Base-by-base conservation (phyloP, 2,113 vertebrate species). In the Phyllostomus discolor region DNA sequence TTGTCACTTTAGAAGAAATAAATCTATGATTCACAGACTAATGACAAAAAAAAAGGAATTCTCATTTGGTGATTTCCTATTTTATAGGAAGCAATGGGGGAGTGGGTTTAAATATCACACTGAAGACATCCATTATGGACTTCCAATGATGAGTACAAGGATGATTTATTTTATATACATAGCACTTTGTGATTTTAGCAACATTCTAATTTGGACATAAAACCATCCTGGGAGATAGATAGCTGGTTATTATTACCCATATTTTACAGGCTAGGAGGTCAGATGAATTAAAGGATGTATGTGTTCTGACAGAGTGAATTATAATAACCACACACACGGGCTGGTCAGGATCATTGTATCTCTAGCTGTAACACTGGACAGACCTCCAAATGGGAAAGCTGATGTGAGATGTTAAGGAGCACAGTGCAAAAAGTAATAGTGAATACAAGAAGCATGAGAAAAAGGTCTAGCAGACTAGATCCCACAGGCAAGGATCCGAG, bases 1-100 rank as follows among this genome's bases (percentile, higher is more conserved):
- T 96, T 95, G 93, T 96, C 83, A 66, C 80, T 86, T 89, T 76
- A 90, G 81, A 91, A 88, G 69, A 97, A 93, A 81, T 67, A 90
- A 67, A 69, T 90, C 80, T 41, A 69, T 95, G 95, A 91, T 92
- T 91, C 91, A 96, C 69, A 90, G 35, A 57, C 46, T 41, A 95
- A 81, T 43, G 50, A 59, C 73, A 46, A 48, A 33, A 75, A 81
- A 54, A 59, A 66, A 67, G 7, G 31, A 48, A 38, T 78, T 80
- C 48, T 91, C 82, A 20, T 62, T 81, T 22, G 70, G 88, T 75
- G 91, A 88, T 94, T 96, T 97, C 95, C 93, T 93, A 95, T 78
- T 66, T 95, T 87, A 84, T 87, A 94, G 94, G 83, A 96, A 96
- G 87, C 83, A 67, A 11, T 11, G 24, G 24, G 59, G 70, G 31